Conservation (phyloP, 2,888 invertebrate genomes). For the Spodoptera littoralis region DNA sequence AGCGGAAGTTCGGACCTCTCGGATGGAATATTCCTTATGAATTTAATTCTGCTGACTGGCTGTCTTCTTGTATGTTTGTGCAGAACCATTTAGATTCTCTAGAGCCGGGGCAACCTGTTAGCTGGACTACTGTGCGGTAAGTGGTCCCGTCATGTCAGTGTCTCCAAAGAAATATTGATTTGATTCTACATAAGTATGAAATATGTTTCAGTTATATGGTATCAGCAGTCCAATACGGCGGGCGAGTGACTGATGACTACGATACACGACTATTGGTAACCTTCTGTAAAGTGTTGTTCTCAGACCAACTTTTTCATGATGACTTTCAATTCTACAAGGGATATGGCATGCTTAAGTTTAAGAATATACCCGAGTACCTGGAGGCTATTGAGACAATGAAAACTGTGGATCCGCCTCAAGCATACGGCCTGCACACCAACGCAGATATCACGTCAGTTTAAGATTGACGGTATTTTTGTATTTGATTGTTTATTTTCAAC, state of each 20-base stretch:
- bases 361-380: conserved; percentile 92
- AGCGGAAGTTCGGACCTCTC: conserved; percentile 95
- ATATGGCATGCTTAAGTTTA: conserved; percentile 92
- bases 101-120: conserved; percentile 92
- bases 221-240: conserved; percentile 97
- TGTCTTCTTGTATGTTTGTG: conserved; percentile 94
- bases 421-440: conserved; percentile 96
- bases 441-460: conserved; percentile 94
- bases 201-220: conserved; percentile 92
- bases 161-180: too few relatives aligned
- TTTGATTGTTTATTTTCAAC: neutral
- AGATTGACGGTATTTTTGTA: conserved; percentile 84
- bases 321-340: conserved; percentile 93
- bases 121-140: conserved; percentile 93
- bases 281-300: conserved; percentile 93
- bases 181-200: too few relatives aligned
- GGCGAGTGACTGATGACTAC: conserved; percentile 96
- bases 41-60: conserved; percentile 96
- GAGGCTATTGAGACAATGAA: conserved; percentile 93
- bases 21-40: conserved; percentile 98
- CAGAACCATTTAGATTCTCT: conserved; percentile 95
- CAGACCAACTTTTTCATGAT: conserved; percentile 92
- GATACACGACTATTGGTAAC: conserved; percentile 94
- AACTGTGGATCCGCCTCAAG: conserved; percentile 94
- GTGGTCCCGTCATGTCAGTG: neutral